These are phyloP conservation scores for Alces alces DNA, from an alignment of 2,113 vertebrate species.

Conservation along the genomic window DNA sequence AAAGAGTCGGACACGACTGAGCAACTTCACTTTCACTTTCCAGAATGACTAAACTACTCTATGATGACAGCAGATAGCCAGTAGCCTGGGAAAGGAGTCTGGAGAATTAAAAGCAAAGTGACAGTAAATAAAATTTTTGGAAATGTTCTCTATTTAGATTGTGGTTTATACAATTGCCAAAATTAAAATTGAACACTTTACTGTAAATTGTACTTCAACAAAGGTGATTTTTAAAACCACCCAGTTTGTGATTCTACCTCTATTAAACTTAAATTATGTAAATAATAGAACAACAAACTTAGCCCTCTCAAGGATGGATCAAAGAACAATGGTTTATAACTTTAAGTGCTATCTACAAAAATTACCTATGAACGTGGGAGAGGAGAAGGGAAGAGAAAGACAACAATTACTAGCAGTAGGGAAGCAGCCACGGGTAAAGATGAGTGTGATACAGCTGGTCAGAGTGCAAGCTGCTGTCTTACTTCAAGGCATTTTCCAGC, in stretches of 20 bases:
- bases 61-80: not conserved
- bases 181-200: not conserved
- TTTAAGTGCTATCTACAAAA: not conserved
- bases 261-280: not conserved
- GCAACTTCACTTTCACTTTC: too few species aligned
- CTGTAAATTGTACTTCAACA: not conserved
- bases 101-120: not conserved
- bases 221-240: not conserved
- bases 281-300: not conserved
- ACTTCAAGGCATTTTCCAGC: not conserved
- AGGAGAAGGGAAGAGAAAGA: not conserved
- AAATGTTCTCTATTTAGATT: not conserved
- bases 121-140: not conserved
- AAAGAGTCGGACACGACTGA: too few species aligned
- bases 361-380: not conserved
- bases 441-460: not conserved
- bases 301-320: not conserved
- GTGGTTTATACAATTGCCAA: not conserved
- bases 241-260: not conserved
- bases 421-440: not conserved
- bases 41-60: not conserved
- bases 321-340: not conserved
- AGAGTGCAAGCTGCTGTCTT: rapidly evolving
- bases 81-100: not conserved
- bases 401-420: not conserved